These are phyloP conservation scores for Poecilia wingei DNA, from an alignment of 2,797 vertebrate genomes.

Conservation along the genomic window DNA sequence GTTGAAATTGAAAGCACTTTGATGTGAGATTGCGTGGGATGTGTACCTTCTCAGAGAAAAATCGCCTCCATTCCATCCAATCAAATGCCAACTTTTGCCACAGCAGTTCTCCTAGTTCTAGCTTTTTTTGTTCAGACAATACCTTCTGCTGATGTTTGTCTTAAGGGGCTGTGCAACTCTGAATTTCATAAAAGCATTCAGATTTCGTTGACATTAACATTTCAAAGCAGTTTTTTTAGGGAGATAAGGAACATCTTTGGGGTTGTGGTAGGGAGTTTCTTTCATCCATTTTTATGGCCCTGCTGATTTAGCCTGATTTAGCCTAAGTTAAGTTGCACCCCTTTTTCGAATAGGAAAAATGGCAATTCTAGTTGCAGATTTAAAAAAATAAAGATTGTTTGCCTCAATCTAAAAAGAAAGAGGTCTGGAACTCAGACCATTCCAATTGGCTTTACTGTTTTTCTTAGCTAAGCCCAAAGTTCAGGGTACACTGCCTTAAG, in stretches of 20 bases:
- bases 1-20: conserved; percentile 84
- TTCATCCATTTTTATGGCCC: conserved; percentile 66
- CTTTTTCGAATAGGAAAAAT: background rate
- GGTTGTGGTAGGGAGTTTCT: conserved; percentile 53
- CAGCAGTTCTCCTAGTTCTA: conserved; percentile 46
- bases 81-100: conserved; percentile 74
- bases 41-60: conserved; percentile 70
- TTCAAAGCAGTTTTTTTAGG: conserved; percentile 52
- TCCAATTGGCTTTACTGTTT: conserved; percentile 35
- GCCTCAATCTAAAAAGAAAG: conserved; percentile 45
- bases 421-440: conserved; percentile 64
- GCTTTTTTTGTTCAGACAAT: conserved; percentile 58
- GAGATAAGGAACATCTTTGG: conserved; percentile 43
- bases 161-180: conserved; percentile 43
- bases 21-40: conserved; percentile 82
- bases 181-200: conserved; percentile 52
- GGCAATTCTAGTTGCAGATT: conserved; percentile 47
- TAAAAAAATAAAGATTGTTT: conserved; percentile 36
- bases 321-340: conserved; percentile 40
- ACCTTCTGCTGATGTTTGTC: conserved; percentile 47
- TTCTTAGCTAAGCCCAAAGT: background rate
- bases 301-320: conserved; percentile 59
- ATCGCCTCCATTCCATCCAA: conserved; percentile 82
- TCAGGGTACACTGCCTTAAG: conserved; percentile 65
- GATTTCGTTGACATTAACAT: conserved; percentile 75